Base-by-base conservation (phyloP, 2,888 invertebrate genomes). In the Troides helena region DNA sequence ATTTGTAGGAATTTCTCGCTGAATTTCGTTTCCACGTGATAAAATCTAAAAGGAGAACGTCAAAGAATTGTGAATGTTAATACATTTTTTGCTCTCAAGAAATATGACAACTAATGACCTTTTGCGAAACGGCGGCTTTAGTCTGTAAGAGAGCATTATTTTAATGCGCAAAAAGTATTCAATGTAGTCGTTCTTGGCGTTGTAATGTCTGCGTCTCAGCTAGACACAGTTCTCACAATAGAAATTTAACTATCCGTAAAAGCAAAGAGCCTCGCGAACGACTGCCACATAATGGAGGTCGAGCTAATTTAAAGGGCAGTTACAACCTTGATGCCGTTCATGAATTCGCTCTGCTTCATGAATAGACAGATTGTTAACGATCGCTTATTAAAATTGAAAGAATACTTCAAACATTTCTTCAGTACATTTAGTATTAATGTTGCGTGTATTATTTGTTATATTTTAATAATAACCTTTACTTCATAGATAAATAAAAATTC, bases 171-270 rank as follows among this genome's bases (percentile, higher is more conserved):
- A 59, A 63, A 66, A 67, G 56, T 23, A 39, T 56, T 25, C 59
- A 61, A 63, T 56, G 8, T 64, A 50, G 36, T 6, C 50, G 23
- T 64, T 65, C 59, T 69, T 61, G 53, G 30, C 12, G 39, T 36
- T 21, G 62, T 57, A 68, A 58, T 57, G 61, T 67, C 53, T 25
- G 62, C 60, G 72, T 74, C 70, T 64, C 71, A 70, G 68, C 71
- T 72, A 68, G 69, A 71, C 72, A 66, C 71, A 67, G 72, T 74
- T 73, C 66, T 74, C 75, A 78, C 80, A 79, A 78, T 77, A 78
- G 77, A 78, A 76, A 78, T 83, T 82, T 81, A 81, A 84, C 80
- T 77, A 78, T 76, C 81, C 80, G 82, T 83, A 79, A 84, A 82
- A 84, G 74, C 74, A 69, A 74, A 79, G 76, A 71, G 75, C 72